A percentile compares a stretch with the other conserved stretches of the same genome.
phyloP scores from a whole-genome alignment of 1,140 invertebrate species.

The Drosophila parvula region DNA sequence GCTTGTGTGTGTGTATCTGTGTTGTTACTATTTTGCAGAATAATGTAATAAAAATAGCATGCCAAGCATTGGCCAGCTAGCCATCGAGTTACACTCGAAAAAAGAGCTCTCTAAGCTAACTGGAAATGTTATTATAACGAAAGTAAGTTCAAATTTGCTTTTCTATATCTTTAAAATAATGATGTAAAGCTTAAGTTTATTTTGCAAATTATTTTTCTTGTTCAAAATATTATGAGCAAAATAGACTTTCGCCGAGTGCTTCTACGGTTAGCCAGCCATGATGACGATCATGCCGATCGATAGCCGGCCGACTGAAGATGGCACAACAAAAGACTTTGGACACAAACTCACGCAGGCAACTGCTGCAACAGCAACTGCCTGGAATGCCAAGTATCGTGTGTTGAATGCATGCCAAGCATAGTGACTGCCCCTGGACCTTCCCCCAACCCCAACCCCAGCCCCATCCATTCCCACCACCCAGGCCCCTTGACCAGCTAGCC shows the following conservation, averaged over 20 bases:
- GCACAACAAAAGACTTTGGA: constrained; percentile 82
- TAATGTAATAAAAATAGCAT: constrained; percentile 83
- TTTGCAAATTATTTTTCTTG: too few species aligned
- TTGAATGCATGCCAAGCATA: constrained; percentile 82
- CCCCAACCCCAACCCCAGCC: background rate
- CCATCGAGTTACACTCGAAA: constrained; percentile 39
- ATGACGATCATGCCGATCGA: constrained; percentile 79
- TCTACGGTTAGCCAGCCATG: constrained; percentile 42
- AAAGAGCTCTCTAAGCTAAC: background rate
- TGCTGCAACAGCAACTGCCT: constrained; percentile 54
- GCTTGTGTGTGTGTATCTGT: constrained; percentile 47
- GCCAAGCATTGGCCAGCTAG: constrained; percentile 59
- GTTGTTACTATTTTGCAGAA: constrained; percentile 82
- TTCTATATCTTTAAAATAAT: too few species aligned
- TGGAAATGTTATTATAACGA: background rate
- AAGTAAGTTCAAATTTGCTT: background rate
- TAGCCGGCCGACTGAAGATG: constrained; percentile 65
- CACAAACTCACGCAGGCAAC: constrained; percentile 78
- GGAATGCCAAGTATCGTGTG: constrained; percentile 82
- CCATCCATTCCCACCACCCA: constrained; percentile 1
- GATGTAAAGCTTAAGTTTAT: too few species aligned
- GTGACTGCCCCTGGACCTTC: constrained; percentile 39
- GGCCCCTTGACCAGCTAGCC: constrained; percentile 9
- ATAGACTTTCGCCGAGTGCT: constrained; percentile 12
- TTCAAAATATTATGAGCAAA: background rate